Evolutionary conservation across 2,888 invertebrate genomes (phyloP), one percentile per base, ranked within the genome.

Genomic region (Glaucopsyche alexis): DNA sequence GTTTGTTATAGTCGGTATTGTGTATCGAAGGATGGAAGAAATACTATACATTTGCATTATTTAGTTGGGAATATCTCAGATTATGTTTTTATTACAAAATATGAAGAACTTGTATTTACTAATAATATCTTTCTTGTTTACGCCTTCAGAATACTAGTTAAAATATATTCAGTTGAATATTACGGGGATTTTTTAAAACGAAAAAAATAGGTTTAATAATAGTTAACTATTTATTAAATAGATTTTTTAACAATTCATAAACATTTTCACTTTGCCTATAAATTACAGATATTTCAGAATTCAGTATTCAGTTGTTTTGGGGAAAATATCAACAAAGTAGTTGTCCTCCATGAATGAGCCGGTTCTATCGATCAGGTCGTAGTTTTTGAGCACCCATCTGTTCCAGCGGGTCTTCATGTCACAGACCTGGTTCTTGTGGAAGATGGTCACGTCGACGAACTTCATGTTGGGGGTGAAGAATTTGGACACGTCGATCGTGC

Each of bases 381-480:
- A 92, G 80, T 87, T 81, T 74, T 78, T 89, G 72, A 93, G 78
- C 3, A 93, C 89, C 72, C 78, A 91, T 55, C 83, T 85, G 75
- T 89, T 80, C 89, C 90, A 93, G 65, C 90, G 87, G 29, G 85
- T 87, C 80, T 80, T 89, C 92, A 92, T 92, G 75, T 92, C 91
- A 55, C 90, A 91, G 0, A 79, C 80, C 74, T 91, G 86, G 70
- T 91, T 92, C 80, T 94, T 93, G 87, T 96, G 95, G 91, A 94
- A 96, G 81, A 96, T 93, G 77, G 90, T 89, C 7, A 95, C 93
- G 79, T 95, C 95, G 78, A 95, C 92, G 84, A 95, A 94, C 85
- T 91, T 94, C 89, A 95, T 94, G 89, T 96, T 96, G 52, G 95
- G 94, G 19, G 95, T 94, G 78, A 93, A 93, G 93, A 95, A 96